Percentiles rank a stretch among this genome's conserved stretches.
phyloP scores from a whole-genome alignment of 2,888 invertebrate species.

The Patella ulyssiponensis region DNA sequence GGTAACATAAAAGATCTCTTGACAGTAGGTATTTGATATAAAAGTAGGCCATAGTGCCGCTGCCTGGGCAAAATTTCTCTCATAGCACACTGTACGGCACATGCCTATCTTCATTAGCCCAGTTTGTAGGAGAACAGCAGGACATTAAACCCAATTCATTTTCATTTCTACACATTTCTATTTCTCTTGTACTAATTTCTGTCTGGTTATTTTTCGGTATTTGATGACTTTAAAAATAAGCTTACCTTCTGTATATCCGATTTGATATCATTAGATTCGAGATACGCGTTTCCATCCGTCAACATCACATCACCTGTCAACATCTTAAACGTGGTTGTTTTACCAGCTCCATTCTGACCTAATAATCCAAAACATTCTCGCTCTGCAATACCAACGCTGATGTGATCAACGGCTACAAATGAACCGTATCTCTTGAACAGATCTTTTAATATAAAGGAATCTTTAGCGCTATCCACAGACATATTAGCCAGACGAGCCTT shows the following conservation, averaged over 20 bases:
- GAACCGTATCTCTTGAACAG: constrained; percentile 82
- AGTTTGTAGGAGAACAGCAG: background rate
- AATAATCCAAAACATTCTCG: constrained; percentile 85
- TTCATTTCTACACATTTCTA: no score
- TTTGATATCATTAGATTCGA: constrained; percentile 73
- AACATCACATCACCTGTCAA: constrained; percentile 75
- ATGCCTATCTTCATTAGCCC: background rate
- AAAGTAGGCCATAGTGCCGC: background rate
- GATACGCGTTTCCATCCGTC: constrained; percentile 74
- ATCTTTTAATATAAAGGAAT: constrained; percentile 58
- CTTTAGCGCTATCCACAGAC: constrained; percentile 15
- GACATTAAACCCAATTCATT: background rate
- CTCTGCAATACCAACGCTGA: constrained; percentile 58
- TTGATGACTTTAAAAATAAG: background rate
- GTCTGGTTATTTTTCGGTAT: no score
- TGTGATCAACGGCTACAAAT: constrained; percentile 59
- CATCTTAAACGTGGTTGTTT: constrained; percentile 87
- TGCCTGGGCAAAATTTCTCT: no score
- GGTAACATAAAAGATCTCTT: no score
- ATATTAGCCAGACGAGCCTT: background rate
- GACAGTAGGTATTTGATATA: no score
- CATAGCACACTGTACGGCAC: no score
- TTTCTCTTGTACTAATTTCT: no score
- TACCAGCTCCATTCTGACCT: constrained; percentile 89
- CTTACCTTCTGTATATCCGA: constrained; percentile 51